Conservation (phyloP, 2,797 vertebrate genomes). For the Lycodopsis pacificus region DNA sequence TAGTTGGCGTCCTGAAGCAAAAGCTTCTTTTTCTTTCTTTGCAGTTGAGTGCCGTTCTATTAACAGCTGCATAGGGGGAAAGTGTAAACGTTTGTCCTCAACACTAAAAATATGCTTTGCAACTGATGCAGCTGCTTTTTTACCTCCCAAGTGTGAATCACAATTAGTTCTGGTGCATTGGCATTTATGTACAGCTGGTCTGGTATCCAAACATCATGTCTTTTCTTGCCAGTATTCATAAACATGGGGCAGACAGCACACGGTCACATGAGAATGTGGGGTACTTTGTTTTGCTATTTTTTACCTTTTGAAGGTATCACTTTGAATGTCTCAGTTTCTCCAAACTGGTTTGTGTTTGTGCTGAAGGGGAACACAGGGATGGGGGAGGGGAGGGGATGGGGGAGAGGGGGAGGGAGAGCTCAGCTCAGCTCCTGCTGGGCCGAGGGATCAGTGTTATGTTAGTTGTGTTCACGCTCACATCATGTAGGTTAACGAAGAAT, state of each 20-base stretch:
- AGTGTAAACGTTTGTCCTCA: constrained; percentile 21
- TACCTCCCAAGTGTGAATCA: not conserved
- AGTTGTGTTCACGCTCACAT: constrained; percentile 68
- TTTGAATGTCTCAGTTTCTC: constrained; percentile 33
- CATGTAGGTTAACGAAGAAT: constrained; percentile 47
- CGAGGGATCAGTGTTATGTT: constrained; percentile 68
- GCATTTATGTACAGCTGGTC: constrained; percentile 16
- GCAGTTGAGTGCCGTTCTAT: not conserved
- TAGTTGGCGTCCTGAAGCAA: not conserved
- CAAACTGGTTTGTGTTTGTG: constrained; percentile 59
- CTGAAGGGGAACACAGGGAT: constrained; percentile 42
- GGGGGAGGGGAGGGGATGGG: constrained; percentile 42
- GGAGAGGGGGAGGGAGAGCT: constrained; percentile 50
- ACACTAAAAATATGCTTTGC: constrained; percentile 17
- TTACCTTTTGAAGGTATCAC: not conserved
- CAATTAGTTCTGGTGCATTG: constrained; percentile 26
- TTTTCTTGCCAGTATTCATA: not conserved
- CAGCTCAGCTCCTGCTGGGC: constrained; percentile 64
- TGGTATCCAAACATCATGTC: constrained; percentile 24
- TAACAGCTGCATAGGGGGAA: not conserved
- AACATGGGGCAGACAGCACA: not conserved
- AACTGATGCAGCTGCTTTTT: constrained; percentile 18
- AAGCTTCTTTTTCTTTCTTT: not conserved
- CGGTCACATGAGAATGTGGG: constrained; percentile 10
- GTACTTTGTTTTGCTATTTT: constrained; percentile 35